Base-by-base conservation (phyloP, 2,797 vertebrate genomes). In the Salarias fasciatus region DNA sequence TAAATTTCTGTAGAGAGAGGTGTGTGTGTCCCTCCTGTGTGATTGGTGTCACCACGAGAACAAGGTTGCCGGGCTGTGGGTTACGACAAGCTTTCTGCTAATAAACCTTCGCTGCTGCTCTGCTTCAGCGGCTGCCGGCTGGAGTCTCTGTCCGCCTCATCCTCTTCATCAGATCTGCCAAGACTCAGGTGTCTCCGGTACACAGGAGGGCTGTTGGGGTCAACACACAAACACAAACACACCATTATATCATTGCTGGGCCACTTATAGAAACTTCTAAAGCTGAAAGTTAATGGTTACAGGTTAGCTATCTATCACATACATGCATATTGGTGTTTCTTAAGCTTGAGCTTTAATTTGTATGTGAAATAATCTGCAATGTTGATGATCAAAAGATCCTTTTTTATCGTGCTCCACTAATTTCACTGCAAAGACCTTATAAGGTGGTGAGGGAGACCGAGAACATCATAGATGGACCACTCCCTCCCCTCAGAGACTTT, bases 161-260 rank as follows among this genome's bases (percentile, higher is more conserved):
- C 92, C 47, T 92, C 90, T 81, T 95, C 95, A 72, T 95, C 94
- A 54, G 93, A 93, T 79, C 84, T 91, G 89, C 94, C 90, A 11
- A 80, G 83, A 80, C 89, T 46, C 18, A 90, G 89, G 75, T 91
- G 88, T 87, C 91, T 92, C 75, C 89, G 92, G 86, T 92, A 93
- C 77, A 87, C 83, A 18, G 91, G 89, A 71, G 94, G 93, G 87
- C 95, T 97, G 84, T 0, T 68, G 9, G 77, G 78, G 66, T 60
- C 73, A 82, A 80, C 28, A 81, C 49, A 84, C 2, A 24, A 71
- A 86, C 10, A 82, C 60, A 83, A 45, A 79, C 63, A 82, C 55
- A 63, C 30, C 45, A 61, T 84, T 74, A 82, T 33, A 69, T 84
- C 68, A 71, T 51, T 49, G 69, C 40, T 36, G 28, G 68, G 14